Conservation (phyloP, 2,797 vertebrate genomes). For the Holocentrus rufus region DNA sequence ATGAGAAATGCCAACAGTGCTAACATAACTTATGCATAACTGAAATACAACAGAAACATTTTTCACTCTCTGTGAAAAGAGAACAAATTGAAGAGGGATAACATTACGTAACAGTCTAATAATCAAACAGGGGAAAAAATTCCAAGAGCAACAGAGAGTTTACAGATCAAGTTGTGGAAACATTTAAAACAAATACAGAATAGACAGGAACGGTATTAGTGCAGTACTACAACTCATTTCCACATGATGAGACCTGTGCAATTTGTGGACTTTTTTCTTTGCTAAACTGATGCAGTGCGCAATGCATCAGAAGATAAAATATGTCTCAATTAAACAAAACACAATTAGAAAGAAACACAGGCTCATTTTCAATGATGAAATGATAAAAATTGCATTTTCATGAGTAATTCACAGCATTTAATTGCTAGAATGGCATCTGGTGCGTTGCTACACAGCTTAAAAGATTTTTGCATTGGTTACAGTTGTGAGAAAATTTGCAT, state of each 20-base stretch:
- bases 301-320: constrained; percentile 6
- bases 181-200: background rate
- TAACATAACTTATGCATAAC: too few species aligned
- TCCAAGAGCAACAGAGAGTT: too few species aligned
- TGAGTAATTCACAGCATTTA: constrained; percentile 1
- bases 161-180: background rate
- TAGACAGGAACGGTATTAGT: too few species aligned
- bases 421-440: constrained; percentile 18
- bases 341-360: background rate
- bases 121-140: too few species aligned
- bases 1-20: too few species aligned
- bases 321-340: background rate
- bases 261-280: constrained; percentile 46
- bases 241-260: background rate
- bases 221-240: too few species aligned
- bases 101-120: too few species aligned
- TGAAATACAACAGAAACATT: too few species aligned
- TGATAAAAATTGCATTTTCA: background rate
- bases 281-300: constrained; percentile 38
- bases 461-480: background rate
- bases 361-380: background rate
- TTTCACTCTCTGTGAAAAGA: too few species aligned
- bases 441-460: constrained; percentile 26
- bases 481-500: background rate
- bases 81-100: too few species aligned